These are phyloP conservation scores for Conus canariensis DNA, from an alignment of 2,888 invertebrate genomes.

Conservation along the genomic window DNA sequence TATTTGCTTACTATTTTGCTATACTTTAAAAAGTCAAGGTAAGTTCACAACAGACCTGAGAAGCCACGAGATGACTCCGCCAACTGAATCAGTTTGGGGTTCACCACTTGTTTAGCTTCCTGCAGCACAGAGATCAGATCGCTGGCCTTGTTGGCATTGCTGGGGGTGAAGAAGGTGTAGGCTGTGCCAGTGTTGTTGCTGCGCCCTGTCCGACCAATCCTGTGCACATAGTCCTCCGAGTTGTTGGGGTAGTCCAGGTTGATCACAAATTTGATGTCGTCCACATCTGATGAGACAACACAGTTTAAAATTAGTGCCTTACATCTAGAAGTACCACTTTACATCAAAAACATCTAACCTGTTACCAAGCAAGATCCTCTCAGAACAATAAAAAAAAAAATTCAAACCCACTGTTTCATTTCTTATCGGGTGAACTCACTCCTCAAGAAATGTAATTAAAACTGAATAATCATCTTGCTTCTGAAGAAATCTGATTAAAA, in stretches of 20 bases:
- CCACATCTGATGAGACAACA: conserved; percentile 87
- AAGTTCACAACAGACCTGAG: conserved; percentile 25
- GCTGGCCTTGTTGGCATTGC: conserved; percentile 93
- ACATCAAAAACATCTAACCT: too few relatives aligned
- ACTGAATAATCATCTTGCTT: too few relatives aligned
- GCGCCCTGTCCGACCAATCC: conserved; percentile 96
- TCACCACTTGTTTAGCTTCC: conserved; percentile 94
- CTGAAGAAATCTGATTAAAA: too few relatives aligned
- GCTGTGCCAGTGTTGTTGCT: conserved; percentile 96
- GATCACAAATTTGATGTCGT: conserved; percentile 98
- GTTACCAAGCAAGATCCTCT: too few relatives aligned
- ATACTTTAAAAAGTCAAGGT: too few relatives aligned
- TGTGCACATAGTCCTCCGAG: conserved; percentile 98
- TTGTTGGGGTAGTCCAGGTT: conserved; percentile 98
- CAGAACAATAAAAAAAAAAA: neutral
- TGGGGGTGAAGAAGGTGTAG: conserved; percentile 96
- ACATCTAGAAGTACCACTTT: neutral
- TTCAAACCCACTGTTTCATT: too few relatives aligned
- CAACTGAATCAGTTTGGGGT: conserved; percentile 91
- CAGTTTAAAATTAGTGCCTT: neutral
- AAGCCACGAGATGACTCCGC: conserved; percentile 61
- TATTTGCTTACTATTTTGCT: too few relatives aligned
- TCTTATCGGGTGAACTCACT: too few relatives aligned
- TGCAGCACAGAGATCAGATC: conserved; percentile 93
- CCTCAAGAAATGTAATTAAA: too few relatives aligned